Conservation (phyloP, 64 coral and sea anemone genomes). For the Dendronephthya gigantea region DNA sequence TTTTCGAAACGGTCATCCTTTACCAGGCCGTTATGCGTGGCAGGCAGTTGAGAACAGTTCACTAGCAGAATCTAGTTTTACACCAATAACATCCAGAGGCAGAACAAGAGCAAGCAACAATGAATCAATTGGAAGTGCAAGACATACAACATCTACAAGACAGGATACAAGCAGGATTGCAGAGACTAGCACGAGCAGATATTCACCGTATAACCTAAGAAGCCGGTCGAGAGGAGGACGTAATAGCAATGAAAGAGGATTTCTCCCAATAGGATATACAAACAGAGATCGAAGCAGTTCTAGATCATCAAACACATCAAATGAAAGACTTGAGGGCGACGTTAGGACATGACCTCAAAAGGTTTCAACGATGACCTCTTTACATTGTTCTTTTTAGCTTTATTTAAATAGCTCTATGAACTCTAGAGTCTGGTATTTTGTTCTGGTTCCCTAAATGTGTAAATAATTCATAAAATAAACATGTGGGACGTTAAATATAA, state of each 20-base stretch:
- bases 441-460: neutral
- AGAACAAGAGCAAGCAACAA: neutral
- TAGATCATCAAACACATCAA: constrained; percentile 2
- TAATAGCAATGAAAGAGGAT: neutral
- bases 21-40: constrained; percentile 1
- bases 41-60: neutral
- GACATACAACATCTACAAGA: neutral
- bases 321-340: constrained; percentile 16
- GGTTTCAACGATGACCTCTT: neutral
- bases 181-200: neutral
- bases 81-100: neutral
- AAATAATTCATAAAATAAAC: neutral
- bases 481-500: neutral
- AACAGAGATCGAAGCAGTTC: neutral
- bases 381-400: neutral
- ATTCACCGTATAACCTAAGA: neutral
- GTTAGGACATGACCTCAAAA: neutral
- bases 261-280: neutral
- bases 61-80: neutral
- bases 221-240: neutral
- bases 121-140: neutral
- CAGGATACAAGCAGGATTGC: neutral
- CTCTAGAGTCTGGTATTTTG: neutral
- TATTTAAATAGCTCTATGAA: neutral
- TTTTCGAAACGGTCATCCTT: constrained; percentile 1